Percentiles rank a stretch among this genome's conserved stretches.
phyloP scores from a whole-genome alignment of 2,113 vertebrate species.

The Archocentrus centrarchus region DNA sequence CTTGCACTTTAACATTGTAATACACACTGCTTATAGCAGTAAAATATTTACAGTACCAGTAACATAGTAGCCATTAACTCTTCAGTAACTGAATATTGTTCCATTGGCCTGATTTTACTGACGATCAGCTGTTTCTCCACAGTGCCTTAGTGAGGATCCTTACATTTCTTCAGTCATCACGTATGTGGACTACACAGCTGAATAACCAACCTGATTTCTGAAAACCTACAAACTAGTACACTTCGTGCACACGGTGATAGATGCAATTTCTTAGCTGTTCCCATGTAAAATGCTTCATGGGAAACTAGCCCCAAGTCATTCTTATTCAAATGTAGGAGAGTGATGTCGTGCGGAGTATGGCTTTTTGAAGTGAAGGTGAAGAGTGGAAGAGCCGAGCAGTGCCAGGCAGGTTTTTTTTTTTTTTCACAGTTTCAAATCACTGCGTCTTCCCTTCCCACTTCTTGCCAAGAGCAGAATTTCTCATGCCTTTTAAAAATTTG shows the following conservation, averaged over 20 bases:
- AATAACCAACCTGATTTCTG: background rate
- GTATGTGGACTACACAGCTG: background rate
- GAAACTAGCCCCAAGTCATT: background rate
- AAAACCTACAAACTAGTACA: background rate
- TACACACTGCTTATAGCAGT: background rate
- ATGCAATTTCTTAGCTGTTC: background rate
- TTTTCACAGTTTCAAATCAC: constrained; percentile 21
- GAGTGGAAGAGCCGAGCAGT: constrained; percentile 17
- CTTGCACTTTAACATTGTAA: background rate
- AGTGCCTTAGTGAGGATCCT: background rate
- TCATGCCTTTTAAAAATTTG: constrained; percentile 14
- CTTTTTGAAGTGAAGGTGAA: constrained; percentile 33
- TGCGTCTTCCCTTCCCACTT: background rate
- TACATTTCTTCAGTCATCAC: background rate
- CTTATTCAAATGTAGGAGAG: constrained; percentile 19
- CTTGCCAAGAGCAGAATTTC: constrained; percentile 9
- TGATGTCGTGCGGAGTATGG: background rate
- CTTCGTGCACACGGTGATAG: background rate
- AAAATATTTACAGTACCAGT: background rate
- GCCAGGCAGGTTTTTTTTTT: background rate
- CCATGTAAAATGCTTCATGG: background rate
- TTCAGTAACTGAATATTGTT: background rate
- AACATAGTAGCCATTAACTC: background rate
- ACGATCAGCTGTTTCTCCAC: background rate
- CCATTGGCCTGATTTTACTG: constrained; percentile 1